Base-by-base conservation (phyloP, 2,888 invertebrate species). In the Agonum fuliginosum region DNA sequence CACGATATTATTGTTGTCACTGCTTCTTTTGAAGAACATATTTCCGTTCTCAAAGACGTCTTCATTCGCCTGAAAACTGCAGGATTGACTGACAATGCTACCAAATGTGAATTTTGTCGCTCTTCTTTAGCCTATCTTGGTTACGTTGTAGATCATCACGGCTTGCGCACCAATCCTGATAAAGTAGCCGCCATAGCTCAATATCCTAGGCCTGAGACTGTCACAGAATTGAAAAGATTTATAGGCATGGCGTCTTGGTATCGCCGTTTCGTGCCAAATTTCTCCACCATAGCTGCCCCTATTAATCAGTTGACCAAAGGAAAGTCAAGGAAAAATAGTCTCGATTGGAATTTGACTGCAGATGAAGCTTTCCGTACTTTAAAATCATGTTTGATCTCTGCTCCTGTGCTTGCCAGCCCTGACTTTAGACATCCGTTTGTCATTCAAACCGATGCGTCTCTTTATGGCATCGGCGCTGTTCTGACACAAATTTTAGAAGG, bases 211-310 rank as follows among this genome's bases (percentile, higher is more conserved):
- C 82, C 82, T 0, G 41, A 17, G 14, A 82, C 78, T 10, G 69
- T 80, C 5, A 83, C 83, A 0, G 81, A 82, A 78, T 34, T 83
- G 4, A 82, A 82, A 75, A 58, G 83, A 12, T 82, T 84, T 67
- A 41, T 83, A 0, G 83, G 83, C 2, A 75, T 83, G 62, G 80
- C 80, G 72, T 80, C 79, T 2, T 84, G 82, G 81, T 83, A 83
- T 58, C 48, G 82, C 54, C 75, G 80, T 10, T 83, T 83, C 58
- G 77, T 83, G 8, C 78, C 78, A 8, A 48, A 82, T 80, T 83
- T 82, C 78, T 81, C 82, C 1, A 78, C 78, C 1, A 12, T 83
- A 3, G 37, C 80, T 2, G 80, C 82, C 10, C 82, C 82, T 10
- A 76, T 83, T 12, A 81, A 78, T 30, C 79, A 2, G 1, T 22